Evolutionary conservation across 2,113 vertebrate species (phyloP).

Genomic region (Myrmecobius fasciatus): DNA sequence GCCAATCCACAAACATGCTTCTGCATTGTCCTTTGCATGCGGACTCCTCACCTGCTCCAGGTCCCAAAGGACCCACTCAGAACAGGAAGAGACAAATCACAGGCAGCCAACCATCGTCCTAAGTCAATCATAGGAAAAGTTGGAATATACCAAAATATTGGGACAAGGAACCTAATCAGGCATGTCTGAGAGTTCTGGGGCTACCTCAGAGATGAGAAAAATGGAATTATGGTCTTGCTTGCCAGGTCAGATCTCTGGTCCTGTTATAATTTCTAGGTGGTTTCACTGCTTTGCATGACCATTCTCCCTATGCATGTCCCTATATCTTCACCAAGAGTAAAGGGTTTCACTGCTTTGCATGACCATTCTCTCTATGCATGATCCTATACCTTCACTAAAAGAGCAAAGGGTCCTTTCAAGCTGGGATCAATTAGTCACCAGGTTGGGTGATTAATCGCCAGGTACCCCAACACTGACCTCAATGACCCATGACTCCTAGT

Average conservation of each 20-base stretch:
- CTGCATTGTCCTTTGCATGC: background rate
- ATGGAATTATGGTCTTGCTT: background rate
- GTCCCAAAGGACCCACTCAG: background rate
- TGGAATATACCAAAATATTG: background rate
- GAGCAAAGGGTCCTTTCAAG: no score
- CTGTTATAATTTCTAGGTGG: background rate
- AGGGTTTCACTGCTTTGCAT: background rate
- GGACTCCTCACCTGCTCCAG: background rate
- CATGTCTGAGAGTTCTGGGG: background rate
- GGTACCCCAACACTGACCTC: rapidly evolving
- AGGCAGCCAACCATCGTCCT: background rate
- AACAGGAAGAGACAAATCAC: background rate
- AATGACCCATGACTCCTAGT: background rate
- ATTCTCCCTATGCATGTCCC: background rate
- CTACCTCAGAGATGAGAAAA: background rate
- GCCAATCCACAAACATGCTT: background rate
- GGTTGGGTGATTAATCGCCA: background rate
- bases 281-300: background rate
- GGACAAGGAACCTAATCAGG: background rate
- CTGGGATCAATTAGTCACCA: background rate
- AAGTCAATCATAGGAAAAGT: background rate
- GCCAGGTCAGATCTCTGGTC: background rate
- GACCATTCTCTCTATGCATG: no score
- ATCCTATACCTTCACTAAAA: no score
- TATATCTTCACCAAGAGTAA: background rate